phyloP scores from a whole-genome alignment of 2,113 vertebrate genomes.

The Clarias macrocephalus region DNA sequence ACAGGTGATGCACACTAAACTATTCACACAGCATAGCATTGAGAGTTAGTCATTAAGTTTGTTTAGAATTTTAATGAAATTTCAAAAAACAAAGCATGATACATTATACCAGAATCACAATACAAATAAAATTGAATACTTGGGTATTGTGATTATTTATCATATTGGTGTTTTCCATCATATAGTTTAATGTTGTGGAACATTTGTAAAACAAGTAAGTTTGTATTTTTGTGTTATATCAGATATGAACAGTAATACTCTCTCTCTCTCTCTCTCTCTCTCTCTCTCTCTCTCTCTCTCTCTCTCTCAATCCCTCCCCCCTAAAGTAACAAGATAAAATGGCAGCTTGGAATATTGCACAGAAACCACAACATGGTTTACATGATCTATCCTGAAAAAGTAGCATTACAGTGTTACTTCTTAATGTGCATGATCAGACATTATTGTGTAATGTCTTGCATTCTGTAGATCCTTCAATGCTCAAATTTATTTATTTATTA shows the following conservation, averaged over 20 bases:
- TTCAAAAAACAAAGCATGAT: too few relatives aligned
- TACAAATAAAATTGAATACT: too few relatives aligned
- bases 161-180: too few relatives aligned
- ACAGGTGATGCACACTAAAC: too few relatives aligned
- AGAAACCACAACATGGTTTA: neutral
- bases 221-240: neutral
- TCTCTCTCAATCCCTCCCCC: neutral
- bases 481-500: too few relatives aligned
- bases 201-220: neutral
- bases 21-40: too few relatives aligned
- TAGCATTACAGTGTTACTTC: neutral
- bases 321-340: neutral
- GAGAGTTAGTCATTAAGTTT: too few relatives aligned
- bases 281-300: neutral
- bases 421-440: neutral
- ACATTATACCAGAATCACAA: too few relatives aligned
- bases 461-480: neutral
- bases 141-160: too few relatives aligned
- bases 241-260: neutral
- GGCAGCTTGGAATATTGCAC: neutral
- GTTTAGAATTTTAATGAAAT: too few relatives aligned
- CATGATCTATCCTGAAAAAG: neutral
- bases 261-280: neutral
- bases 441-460: neutral
- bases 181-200: neutral